A percentile compares a stretch with the other conserved stretches of the same genome.
Conservation (phyloP, 2,888 invertebrate species). For the Hipparchia sbordonii region DNA sequence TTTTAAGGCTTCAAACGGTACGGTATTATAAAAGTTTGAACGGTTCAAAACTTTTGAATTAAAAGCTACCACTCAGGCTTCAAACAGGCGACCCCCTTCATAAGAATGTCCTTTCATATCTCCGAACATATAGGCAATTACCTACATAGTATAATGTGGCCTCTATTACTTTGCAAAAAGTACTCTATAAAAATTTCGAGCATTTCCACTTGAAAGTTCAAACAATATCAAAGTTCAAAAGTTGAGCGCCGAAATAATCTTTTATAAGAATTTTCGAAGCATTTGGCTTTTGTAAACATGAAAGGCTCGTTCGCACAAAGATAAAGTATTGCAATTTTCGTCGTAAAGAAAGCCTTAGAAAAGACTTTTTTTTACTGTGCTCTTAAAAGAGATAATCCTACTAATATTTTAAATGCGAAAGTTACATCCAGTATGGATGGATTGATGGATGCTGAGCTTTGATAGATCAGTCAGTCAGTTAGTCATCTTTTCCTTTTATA, state of each 20-base stretch:
- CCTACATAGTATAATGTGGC: background rate
- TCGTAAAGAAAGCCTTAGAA: background rate
- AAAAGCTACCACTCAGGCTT: background rate
- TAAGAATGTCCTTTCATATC: background rate
- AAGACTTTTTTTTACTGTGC: constrained; percentile 9
- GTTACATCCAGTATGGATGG: too few relatives aligned
- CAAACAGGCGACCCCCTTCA: background rate
- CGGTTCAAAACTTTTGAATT: background rate
- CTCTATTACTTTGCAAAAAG: background rate
- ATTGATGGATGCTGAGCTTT: too few relatives aligned
- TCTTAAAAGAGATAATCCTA: constrained; percentile 1
- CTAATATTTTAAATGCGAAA: too few relatives aligned
- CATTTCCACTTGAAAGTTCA: constrained; percentile 13
- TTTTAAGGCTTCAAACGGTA: too few relatives aligned
- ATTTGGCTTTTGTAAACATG: constrained; percentile 4
- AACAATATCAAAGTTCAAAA: constrained; percentile 16
- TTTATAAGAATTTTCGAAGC: constrained; percentile 17
- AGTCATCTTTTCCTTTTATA: too few relatives aligned
- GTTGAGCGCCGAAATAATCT: constrained; percentile 10
- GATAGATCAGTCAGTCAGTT: too few relatives aligned
- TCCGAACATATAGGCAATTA: background rate
- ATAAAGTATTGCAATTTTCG: constrained; percentile 14
- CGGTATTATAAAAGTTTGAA: background rate
- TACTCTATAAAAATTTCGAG: constrained; percentile 1
- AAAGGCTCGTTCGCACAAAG: constrained; percentile 4